Conservation (phyloP, 2,888 invertebrate genomes). For the Hedya salicella region DNA sequence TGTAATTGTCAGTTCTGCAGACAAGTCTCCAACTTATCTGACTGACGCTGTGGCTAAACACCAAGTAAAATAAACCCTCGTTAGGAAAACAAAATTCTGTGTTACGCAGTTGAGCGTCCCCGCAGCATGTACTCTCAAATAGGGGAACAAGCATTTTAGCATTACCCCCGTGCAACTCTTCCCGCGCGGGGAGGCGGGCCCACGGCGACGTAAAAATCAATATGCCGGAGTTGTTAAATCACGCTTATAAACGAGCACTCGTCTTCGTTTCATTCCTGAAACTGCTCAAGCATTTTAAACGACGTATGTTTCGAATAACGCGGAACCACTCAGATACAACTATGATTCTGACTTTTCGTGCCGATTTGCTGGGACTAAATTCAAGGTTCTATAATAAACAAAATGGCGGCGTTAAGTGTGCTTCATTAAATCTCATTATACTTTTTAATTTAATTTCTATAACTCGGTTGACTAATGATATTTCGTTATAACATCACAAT, state of each 20-base stretch:
- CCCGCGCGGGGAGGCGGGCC: conserved; percentile 83
- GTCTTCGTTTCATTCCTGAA: conserved; percentile 85
- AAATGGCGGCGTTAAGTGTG: no score
- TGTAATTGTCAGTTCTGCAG: no score
- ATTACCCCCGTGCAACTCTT: conserved; percentile 86
- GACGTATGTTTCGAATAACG: conserved; percentile 60
- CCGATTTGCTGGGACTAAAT: neutral
- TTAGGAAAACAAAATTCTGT: conserved; percentile 44
- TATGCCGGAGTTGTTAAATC: conserved; percentile 92
- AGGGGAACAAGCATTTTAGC: conserved; percentile 86
- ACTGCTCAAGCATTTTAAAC: conserved; percentile 72
- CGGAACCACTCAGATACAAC: conserved; percentile 3
- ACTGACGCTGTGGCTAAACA: neutral
- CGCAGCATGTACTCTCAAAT: conserved; percentile 85
- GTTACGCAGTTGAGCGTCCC: conserved; percentile 70
- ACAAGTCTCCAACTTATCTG: no score
- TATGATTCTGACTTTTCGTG: neutral
- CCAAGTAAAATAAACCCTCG: conserved; percentile 16
- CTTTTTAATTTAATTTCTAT: neutral
- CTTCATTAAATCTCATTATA: neutral
- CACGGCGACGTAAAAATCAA: conserved; percentile 86
- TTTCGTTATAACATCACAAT: neutral
- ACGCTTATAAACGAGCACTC: conserved; percentile 87
- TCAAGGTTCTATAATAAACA: neutral
- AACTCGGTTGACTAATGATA: neutral